phyloP scores from a whole-genome alignment of 2,888 invertebrate genomes.

The Blastobasis lacticolella region DNA sequence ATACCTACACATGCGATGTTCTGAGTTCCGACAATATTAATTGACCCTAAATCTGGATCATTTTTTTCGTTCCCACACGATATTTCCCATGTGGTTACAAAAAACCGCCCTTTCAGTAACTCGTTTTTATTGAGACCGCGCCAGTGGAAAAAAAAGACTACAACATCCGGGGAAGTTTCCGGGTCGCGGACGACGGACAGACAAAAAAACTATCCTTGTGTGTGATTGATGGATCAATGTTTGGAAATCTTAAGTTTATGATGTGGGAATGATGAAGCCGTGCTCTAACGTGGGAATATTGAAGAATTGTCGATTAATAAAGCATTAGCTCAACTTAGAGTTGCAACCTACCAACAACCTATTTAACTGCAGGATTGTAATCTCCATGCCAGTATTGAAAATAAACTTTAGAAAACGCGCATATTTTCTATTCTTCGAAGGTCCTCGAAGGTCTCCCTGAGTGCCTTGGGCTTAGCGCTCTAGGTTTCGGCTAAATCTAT shows the following conservation, averaged over 20 bases:
- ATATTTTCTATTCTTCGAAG: too few species aligned
- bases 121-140: conserved; percentile 48
- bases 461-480: too few species aligned
- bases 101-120: conserved; percentile 52
- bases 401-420: not conserved
- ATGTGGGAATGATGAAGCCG: conserved; percentile 28
- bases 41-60: conserved; percentile 30
- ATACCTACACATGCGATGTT: not conserved
- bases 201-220: conserved; percentile 37
- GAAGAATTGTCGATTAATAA: not conserved
- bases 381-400: too few species aligned
- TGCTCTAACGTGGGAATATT: not conserved
- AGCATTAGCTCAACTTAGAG: not conserved
- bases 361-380: too few species aligned
- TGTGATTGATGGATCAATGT: conserved; percentile 48
- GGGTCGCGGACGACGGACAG: conserved; percentile 41
- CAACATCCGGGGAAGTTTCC: conserved; percentile 62
- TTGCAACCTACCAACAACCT: not conserved
- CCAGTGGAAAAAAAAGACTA: conserved; percentile 30
- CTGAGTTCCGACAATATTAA: not conserved
- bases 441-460: too few species aligned
- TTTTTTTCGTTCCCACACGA: conserved; percentile 31
- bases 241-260: conserved; percentile 33
- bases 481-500: too few species aligned
- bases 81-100: conserved; percentile 59